These are phyloP conservation scores for Acromyrmex heyeri DNA, from an alignment of 1,140 invertebrate species.

Conservation along the genomic window DNA sequence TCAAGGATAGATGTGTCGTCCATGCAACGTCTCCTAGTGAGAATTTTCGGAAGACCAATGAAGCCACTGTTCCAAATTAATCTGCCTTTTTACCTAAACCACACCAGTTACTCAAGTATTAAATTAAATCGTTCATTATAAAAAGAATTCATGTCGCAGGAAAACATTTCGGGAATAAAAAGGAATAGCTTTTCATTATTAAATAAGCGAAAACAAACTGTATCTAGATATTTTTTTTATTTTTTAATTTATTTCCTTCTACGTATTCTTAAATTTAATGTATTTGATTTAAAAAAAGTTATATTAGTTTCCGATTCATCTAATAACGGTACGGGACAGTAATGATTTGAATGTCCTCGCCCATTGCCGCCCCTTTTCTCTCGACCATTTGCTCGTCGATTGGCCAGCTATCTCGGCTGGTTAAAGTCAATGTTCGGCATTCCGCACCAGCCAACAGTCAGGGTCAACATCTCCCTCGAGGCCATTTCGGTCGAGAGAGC, in stretches of 20 bases:
- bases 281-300: background rate
- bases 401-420: constrained; percentile 53
- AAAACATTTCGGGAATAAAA: constrained; percentile 2
- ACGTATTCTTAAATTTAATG: background rate
- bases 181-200: background rate
- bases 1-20: constrained; percentile 11
- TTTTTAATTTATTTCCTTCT: background rate
- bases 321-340: background rate
- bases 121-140: constrained; percentile 1
- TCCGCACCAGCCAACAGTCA: constrained; percentile 13
- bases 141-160: background rate
- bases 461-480: constrained; percentile 55
- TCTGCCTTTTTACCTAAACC: background rate
- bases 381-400: constrained; percentile 48
- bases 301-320: background rate
- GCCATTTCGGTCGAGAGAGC: constrained; percentile 22
- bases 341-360: background rate
- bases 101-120: background rate
- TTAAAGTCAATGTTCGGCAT: constrained; percentile 55
- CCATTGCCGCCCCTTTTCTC: background rate
- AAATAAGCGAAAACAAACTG: background rate
- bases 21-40: background rate
- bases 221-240: background rate
- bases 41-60: constrained; percentile 23
- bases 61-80: background rate